A percentile compares a stretch with the other conserved stretches of the same genome.
Evolutionary conservation across 2,888 invertebrate genomes (phyloP).

Genomic region (Nomada ruficornis): DNA sequence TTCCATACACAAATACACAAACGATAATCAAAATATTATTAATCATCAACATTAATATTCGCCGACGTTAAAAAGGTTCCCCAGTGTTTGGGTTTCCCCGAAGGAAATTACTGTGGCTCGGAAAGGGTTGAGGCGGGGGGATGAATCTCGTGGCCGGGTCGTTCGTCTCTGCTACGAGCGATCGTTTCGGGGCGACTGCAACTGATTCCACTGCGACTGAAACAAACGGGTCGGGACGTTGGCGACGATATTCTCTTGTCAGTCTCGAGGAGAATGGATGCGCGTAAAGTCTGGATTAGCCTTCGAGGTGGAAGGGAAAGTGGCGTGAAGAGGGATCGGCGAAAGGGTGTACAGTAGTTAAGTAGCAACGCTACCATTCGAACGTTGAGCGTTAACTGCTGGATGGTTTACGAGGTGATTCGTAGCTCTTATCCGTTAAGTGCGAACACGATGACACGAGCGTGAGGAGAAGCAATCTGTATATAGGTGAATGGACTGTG

Average conservation of each 20-base stretch:
- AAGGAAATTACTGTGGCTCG: constrained; percentile 15
- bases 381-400: constrained; percentile 66
- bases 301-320: not conserved
- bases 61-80: constrained; percentile 15
- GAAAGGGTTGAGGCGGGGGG: not conserved
- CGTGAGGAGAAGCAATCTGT: constrained; percentile 2
- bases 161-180: not conserved
- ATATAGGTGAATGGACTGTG: not conserved
- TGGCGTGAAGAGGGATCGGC: constrained; percentile 1
- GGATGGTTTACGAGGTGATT: constrained; percentile 65
- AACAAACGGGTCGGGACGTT: no score
- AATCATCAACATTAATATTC: not conserved
- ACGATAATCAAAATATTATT: no score
- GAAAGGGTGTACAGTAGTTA: constrained; percentile 53
- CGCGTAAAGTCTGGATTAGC: constrained; percentile 4
- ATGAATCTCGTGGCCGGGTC: not conserved
- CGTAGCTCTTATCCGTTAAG: constrained; percentile 52
- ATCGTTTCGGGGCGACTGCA: not conserved
- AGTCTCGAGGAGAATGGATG: constrained; percentile 7
- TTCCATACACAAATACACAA: not conserved
- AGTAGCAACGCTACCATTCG: constrained; percentile 62
- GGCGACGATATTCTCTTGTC: not conserved
- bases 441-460: constrained; percentile 38
- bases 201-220: no score
- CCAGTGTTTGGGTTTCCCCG: constrained; percentile 14